A percentile compares a stretch with the other conserved stretches of the same genome.
phyloP scores from a whole-genome alignment of 2,888 invertebrate species.

The Drosophila parthenogenetica region DNA sequence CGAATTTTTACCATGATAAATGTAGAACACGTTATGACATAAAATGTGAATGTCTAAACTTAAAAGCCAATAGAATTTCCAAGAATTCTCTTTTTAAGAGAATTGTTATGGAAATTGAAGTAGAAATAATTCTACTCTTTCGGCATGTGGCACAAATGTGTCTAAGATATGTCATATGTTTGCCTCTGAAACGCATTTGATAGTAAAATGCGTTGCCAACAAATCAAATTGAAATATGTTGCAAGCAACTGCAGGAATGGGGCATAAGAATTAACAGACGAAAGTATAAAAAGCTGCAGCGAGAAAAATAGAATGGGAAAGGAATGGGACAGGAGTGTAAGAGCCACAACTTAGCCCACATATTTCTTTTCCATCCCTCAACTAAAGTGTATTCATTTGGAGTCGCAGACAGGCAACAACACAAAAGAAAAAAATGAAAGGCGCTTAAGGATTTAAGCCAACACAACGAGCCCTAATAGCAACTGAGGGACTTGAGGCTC shows the following conservation, averaged over 20 bases:
- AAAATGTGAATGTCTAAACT: not conserved
- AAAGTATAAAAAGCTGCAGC: not conserved
- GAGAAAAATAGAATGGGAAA: too few relatives aligned
- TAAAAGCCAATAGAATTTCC: not conserved
- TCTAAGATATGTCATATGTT: not conserved
- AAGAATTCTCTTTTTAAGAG: not conserved
- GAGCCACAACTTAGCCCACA: constrained; percentile 31
- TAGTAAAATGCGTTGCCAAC: constrained; percentile 19
- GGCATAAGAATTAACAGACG: not conserved
- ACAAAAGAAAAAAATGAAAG: constrained; percentile 30
- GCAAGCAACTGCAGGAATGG: constrained; percentile 23
- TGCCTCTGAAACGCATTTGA: constrained; percentile 4
- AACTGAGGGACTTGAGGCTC: constrained; percentile 6
- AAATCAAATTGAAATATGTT: constrained; percentile 57
- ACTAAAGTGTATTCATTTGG: constrained; percentile 32
- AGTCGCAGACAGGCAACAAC: constrained; percentile 30
- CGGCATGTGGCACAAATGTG: constrained; percentile 18
- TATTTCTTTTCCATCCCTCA: constrained; percentile 15
- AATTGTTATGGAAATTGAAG: not conserved
- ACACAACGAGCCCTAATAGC: constrained; percentile 28
- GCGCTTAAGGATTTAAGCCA: constrained; percentile 67
- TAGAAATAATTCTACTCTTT: not conserved
- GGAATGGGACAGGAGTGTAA: not conserved
- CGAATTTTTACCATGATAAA: constrained; percentile 43
- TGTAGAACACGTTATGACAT: constrained; percentile 41